Evolutionary conservation across 2,888 invertebrate genomes (phyloP), one percentile per base, ranked within the genome.

Genomic region (Drosophila histrio): DNA sequence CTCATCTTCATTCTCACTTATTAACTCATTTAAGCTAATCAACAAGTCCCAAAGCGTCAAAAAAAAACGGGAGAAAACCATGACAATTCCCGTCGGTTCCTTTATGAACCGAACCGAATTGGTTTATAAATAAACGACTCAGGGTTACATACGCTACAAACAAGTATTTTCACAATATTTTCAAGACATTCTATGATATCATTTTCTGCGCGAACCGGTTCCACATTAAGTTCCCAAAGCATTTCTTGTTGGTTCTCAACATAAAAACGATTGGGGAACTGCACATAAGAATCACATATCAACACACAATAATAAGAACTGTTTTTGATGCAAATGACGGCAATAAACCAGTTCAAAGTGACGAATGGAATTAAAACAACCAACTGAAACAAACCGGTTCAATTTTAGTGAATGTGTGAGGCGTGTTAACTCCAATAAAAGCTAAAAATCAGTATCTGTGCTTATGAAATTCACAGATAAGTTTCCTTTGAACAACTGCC

Each of bases 11-110:
- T 57, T 39, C 65, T 70, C 70, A 75, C 72, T 87, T 84, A 86
- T 77, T 73, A 84, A 84, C 81, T 73, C 79, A 86, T 84, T 87
- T 84, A 67, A 61, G 69, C 70, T 77, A 77, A 81, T 79, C 85
- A 87, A 73, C 67, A 72, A 72, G 62, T 57, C 50, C 69, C 69
- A 43, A 53, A 68, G 61, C 57, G 59, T 28, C 41, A 34, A 15
- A 53, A 15, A 53, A 47, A 49, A 62, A 41, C 43, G n/a, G 22
- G 3, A 38, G 7, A 24, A 49, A 22, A 21, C 11, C n/a, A 57
- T 2, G 24, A 24, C 7, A 34, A 17, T n/a, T 6, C 30, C 15
- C 17, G 8, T 38, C 19, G 9, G 21, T 41, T 43, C 15, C 8
- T 39, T 28, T 39, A 21, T 15, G 30, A 28, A 21, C 22, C 15